Conservation (phyloP, 2,888 invertebrate genomes). For the Eupithecia exiguata region DNA sequence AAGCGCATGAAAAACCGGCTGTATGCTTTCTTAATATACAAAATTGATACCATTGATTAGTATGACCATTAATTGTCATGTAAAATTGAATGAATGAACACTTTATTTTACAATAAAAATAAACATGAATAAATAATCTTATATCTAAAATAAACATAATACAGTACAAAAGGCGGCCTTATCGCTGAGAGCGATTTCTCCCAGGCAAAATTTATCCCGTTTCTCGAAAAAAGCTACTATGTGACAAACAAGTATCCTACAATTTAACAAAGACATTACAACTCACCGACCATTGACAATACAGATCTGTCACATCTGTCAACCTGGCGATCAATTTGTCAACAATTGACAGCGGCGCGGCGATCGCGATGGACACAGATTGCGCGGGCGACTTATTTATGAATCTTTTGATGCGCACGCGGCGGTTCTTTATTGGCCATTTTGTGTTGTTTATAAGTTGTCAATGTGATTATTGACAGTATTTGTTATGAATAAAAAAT, state of each 20-base stretch:
- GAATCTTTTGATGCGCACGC: constrained; percentile 55
- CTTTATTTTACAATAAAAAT: no score
- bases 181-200: no score
- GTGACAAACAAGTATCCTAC: background rate
- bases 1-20: no score
- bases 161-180: no score
- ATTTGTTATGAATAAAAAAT: background rate
- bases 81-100: no score
- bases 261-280: constrained; percentile 25
- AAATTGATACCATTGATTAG: no score
- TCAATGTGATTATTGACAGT: background rate
- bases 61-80: no score
- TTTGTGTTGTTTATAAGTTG: background rate
- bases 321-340: constrained; percentile 47
- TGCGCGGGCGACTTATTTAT: constrained; percentile 62
- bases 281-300: constrained; percentile 21
- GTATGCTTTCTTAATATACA: no score
- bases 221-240: no score
- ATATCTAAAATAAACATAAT: no score
- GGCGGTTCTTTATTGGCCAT: constrained; percentile 15
- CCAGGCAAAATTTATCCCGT: no score
- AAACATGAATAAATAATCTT: no score
- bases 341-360: constrained; percentile 57
- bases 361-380: constrained; percentile 52
- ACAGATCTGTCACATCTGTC: constrained; percentile 35